These are phyloP conservation scores for Oxygymnocypris stewartii DNA, from an alignment of 2,113 vertebrate species.

Conservation along the genomic window DNA sequence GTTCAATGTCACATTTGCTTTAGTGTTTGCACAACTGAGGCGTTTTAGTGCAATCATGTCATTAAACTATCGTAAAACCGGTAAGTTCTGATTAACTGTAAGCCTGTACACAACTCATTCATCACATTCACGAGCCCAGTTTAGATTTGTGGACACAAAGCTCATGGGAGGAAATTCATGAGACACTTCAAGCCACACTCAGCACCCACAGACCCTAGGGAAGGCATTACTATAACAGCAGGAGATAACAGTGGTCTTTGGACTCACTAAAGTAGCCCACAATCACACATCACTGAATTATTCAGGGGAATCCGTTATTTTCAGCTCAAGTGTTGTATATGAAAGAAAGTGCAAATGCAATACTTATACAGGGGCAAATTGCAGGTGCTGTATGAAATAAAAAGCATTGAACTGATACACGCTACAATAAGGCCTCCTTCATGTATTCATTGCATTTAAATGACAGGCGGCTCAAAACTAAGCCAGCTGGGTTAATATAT, in stretches of 20 bases:
- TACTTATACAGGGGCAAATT: not conserved
- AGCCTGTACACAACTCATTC: conserved; percentile 8
- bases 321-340: not conserved
- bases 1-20: not conserved
- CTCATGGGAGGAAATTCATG: conserved; percentile 32
- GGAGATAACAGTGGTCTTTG: conserved; percentile 11
- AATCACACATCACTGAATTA: conserved; percentile 13
- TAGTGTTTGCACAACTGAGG: not conserved
- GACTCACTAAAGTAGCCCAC: not conserved
- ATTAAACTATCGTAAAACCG: conserved; percentile 1
- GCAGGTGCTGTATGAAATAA: not conserved
- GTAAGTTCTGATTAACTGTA: not conserved
- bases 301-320: not conserved
- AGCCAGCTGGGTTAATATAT: not conserved
- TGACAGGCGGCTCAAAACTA: not conserved
- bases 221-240: conserved; percentile 31
- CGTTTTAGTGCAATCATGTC: not conserved
- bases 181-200: conserved; percentile 19
- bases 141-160: conserved; percentile 39
- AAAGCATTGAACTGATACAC: not conserved
- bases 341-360: not conserved
- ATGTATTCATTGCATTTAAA: not conserved
- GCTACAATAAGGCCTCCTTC: not conserved
- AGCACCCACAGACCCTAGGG: not conserved
- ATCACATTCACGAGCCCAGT: not conserved